A percentile compares a stretch with the other conserved stretches of the same genome.
phyloP scores from a whole-genome alignment of 2,113 vertebrate genomes.

The Crocuta crocuta region DNA sequence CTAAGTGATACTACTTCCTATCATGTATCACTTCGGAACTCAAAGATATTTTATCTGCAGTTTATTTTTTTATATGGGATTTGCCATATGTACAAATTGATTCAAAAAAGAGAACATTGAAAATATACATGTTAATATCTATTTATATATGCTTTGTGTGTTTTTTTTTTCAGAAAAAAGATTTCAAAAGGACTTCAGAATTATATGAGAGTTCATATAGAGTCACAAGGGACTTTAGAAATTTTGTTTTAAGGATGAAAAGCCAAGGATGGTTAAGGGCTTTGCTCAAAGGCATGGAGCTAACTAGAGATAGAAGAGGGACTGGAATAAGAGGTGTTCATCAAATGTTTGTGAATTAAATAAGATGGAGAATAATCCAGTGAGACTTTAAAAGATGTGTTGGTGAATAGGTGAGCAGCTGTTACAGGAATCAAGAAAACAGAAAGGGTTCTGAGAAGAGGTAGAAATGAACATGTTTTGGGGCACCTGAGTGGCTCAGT shows the following conservation, averaged over 20 bases:
- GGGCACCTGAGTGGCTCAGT: too few species aligned
- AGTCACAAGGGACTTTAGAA: neutral
- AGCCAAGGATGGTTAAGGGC: neutral
- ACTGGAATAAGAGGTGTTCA: neutral
- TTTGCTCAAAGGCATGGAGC: neutral
- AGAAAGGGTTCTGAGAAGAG: neutral
- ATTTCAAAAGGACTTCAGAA: constrained; percentile 38
- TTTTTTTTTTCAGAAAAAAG: neutral
- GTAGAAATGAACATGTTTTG: neutral
- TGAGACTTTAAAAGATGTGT: neutral
- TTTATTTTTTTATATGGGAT: neutral
- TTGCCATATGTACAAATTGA: neutral
- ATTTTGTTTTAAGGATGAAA: constrained; percentile 48
- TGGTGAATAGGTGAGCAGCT: neutral
- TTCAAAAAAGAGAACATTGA: neutral
- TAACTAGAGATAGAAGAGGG: neutral
- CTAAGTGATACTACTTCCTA: neutral
- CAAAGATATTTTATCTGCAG: constrained; percentile 9
- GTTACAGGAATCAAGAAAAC: neutral
- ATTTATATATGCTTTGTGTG: neutral
- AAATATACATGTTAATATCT: neutral
- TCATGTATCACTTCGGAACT: neutral
- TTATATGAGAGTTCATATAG: neutral
- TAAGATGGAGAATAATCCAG: neutral
- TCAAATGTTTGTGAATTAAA: neutral